Evolutionary conservation across 2,113 vertebrate genomes (phyloP), one percentile per base, ranked within the genome.

Genomic region (Sorex araneus): DNA sequence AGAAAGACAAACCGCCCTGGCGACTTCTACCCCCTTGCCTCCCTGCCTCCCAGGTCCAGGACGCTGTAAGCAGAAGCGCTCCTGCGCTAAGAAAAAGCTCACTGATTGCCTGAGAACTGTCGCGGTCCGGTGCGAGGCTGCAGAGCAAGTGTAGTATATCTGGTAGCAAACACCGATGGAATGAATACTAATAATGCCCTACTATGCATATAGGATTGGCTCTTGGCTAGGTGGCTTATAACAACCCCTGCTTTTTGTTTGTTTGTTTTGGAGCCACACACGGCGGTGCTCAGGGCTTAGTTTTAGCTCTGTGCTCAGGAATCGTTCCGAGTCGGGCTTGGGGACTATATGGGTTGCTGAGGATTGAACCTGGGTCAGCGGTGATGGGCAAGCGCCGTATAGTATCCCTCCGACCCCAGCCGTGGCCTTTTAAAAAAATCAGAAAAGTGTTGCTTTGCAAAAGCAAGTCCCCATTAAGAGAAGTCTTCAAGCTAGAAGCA

Each of bases 401-500:
- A 54, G 18, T 13, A 13, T 54, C 15, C 9, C 54, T 54, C 54
- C 18, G 54, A 54, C 54, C 54, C 54, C 54, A n/a, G n/a, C 28
- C 21, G 18, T 60, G 80, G 30, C 36, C 40, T 78, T 94, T 84
- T 92, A 47, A 1, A 25, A 40, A 40, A 40, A 40, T 54, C 63
- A 70, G 84, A 88, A 92, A 90, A 45, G 16, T 69, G 27, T 73
- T 67, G 80, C 45, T 78, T 67, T 92, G 81, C 69, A 66, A 93
- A 92, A 92, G 78, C n/a, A 92, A 84, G 64, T 69, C 34, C 92
- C 70, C 70, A 25, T 78, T 71, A 84, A 93, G 57, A 81, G 19
- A 92, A 80, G 86, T 71, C 18, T 95, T 89, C 76, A 23, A 69
- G 64, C 60, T 74, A 87, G 66, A 90, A 79, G 60, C 60, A 87